phyloP scores from a whole-genome alignment of 2,113 vertebrate genomes.

The Setophaga kirtlandii region DNA sequence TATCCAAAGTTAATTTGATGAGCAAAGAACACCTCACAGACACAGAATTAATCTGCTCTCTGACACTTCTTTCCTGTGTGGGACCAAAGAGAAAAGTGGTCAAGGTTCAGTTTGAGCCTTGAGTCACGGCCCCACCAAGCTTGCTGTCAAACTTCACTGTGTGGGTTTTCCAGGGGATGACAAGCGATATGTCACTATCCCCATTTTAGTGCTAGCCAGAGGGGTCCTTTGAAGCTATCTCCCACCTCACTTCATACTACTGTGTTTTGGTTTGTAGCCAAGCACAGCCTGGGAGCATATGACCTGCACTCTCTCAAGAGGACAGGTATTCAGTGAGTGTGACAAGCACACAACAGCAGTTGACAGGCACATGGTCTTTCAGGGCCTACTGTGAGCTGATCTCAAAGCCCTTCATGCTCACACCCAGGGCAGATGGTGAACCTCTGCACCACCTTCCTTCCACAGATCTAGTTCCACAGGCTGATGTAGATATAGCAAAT shows the following conservation, averaged over 20 bases:
- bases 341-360: not conserved
- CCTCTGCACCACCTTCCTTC: not conserved
- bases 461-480: not conserved
- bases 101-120: not conserved
- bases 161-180: not conserved
- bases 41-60: not conserved
- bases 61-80: not conserved
- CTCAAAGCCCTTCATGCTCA: not conserved
- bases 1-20: not conserved
- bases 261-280: not conserved
- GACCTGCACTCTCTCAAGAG: not conserved
- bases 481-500: not conserved
- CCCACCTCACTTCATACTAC: rapidly evolving
- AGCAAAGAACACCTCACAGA: not conserved
- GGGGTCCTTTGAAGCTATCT: not conserved
- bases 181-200: not conserved
- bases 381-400: not conserved
- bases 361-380: rapidly evolving
- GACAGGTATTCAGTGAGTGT: not conserved
- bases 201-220: not conserved
- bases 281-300: rapidly evolving
- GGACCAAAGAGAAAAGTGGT: not conserved
- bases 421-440: not conserved
- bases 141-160: rapidly evolving
- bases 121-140: rapidly evolving